Conservation (phyloP, 2,797 vertebrate genomes). For the Silurus lanzhouensis region DNA sequence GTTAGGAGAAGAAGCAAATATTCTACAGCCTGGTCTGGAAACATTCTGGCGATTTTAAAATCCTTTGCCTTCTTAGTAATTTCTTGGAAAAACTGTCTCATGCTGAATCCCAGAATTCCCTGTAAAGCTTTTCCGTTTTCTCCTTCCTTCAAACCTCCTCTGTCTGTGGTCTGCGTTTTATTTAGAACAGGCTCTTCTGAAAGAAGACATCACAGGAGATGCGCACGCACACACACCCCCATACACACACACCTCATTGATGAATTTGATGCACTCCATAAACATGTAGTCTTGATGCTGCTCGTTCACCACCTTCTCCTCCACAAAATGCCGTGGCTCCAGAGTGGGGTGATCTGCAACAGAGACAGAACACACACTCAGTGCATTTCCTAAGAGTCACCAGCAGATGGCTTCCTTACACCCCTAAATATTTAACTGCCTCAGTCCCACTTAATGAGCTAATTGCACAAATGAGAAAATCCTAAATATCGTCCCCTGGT, state of each 20-base stretch:
- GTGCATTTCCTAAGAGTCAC: conserved; percentile 23
- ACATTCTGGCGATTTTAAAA: background rate
- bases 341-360: conserved; percentile 84
- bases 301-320: conserved; percentile 91
- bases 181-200: conserved; percentile 22
- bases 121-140: conserved; percentile 4
- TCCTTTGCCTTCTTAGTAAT: background rate
- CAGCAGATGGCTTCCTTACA: conserved; percentile 50
- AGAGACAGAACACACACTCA: background rate
- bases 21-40: background rate
- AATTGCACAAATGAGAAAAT: no score
- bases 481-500: no score
- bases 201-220: background rate
- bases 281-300: conserved; percentile 95
- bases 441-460: no score
- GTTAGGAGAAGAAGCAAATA: background rate
- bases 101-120: conserved; percentile 13
- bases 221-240: background rate
- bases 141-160: conserved; percentile 18
- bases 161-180: conserved; percentile 5
- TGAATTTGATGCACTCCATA: conserved; percentile 93
- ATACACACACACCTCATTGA: conserved; percentile 87
- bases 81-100: conserved; percentile 10
- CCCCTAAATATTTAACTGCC: background rate
- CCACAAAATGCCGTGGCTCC: conserved; percentile 92